These are phyloP conservation scores for Apodemia duryi DNA, from an alignment of 2,888 invertebrate genomes.

Conservation along the genomic window DNA sequence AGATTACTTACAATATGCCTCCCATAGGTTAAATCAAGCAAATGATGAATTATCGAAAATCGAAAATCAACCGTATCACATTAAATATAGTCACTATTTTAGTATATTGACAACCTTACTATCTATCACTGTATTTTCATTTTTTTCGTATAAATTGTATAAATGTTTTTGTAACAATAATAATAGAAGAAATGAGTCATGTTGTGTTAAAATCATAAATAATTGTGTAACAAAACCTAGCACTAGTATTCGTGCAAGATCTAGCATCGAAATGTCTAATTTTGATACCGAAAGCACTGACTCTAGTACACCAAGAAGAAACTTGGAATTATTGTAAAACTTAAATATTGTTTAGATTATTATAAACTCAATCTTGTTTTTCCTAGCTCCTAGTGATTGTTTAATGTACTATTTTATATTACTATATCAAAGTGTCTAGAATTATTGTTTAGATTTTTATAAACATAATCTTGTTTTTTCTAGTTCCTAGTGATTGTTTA, in stretches of 20 bases:
- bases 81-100: constrained; percentile 1
- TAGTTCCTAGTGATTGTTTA: neutral
- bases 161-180: constrained; percentile 1
- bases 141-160: neutral
- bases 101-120: neutral
- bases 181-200: neutral
- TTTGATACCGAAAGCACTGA: constrained; percentile 6
- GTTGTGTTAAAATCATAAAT: neutral
- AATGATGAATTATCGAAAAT: neutral
- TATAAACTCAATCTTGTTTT: neutral
- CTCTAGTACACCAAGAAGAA: neutral
- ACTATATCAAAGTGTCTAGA: neutral
- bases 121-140: neutral
- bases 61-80: constrained; percentile 2
- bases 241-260: constrained; percentile 2
- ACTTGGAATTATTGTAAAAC: neutral
- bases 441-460: neutral
- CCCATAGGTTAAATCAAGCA: neutral
- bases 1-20: no score
- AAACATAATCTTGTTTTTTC: neutral
- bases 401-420: neutral
- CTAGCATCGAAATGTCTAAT: neutral
- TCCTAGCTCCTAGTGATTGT: neutral
- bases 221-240: neutral
- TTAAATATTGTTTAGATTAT: neutral